Conservation (phyloP, 2,888 invertebrate species). For the Drosophila kuntzei region DNA sequence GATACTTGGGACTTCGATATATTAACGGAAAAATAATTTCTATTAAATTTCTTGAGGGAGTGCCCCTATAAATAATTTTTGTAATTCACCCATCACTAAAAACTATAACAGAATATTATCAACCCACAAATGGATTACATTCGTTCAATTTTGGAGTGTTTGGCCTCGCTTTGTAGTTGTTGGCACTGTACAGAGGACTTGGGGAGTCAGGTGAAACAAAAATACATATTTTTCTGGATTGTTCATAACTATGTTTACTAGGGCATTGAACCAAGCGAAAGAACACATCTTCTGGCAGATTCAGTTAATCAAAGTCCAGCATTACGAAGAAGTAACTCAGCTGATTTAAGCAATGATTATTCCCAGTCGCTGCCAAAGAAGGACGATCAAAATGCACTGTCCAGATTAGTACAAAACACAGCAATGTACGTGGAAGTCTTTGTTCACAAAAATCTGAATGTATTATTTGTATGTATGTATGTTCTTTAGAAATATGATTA, state of each 20-base stretch:
- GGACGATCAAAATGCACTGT: conserved; percentile 96
- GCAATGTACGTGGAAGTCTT: conserved; percentile 89
- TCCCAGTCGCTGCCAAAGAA: conserved; percentile 90
- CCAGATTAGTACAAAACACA: conserved; percentile 95
- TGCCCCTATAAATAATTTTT: background rate
- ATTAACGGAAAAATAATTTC: background rate
- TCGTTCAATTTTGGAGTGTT: conserved; percentile 81
- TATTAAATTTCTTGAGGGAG: conserved; percentile 11
- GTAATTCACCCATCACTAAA: conserved; percentile 21
- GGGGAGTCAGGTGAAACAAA: conserved; percentile 75
- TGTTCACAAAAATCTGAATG: background rate
- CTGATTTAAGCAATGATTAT: conserved; percentile 88
- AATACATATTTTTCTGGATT: background rate
- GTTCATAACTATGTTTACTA: conserved; percentile 32
- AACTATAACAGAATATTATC: conserved; percentile 19
- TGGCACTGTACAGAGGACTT: conserved; percentile 84
- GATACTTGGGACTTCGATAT: background rate
- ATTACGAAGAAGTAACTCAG: conserved; percentile 90
- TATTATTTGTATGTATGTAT: background rate
- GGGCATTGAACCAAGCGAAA: conserved; percentile 88
- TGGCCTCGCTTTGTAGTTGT: conserved; percentile 83
- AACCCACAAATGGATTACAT: conserved; percentile 81
- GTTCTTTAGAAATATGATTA: conserved; percentile 92
- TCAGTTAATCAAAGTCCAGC: conserved; percentile 91
- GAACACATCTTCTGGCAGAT: conserved; percentile 92